These are phyloP conservation scores for Diachasmimorpha longicaudata DNA, from an alignment of 1,140 invertebrate species.

Conservation along the genomic window DNA sequence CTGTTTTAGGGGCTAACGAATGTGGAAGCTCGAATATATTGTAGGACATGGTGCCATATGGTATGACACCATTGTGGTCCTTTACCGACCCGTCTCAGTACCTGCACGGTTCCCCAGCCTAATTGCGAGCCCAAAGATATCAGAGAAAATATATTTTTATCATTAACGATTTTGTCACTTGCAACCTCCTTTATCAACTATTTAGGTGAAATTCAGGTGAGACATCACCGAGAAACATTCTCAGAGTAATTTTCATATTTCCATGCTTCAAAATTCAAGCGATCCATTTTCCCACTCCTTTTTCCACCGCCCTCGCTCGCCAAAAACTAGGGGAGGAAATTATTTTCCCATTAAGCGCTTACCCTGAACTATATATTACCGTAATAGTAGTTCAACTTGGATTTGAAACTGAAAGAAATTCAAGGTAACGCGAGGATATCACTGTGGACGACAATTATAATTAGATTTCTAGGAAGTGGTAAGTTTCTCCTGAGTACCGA, in stretches of 20 bases:
- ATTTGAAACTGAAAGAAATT: background rate
- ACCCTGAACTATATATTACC: background rate
- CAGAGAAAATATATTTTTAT: too few species aligned
- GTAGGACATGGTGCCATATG: too few species aligned
- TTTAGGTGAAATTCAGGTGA: background rate
- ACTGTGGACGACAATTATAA: slow-evolving; percentile 1
- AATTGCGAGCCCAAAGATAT: too few species aligned
- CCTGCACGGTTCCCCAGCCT: too few species aligned
- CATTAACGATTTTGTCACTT: too few species aligned
- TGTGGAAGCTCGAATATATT: too few species aligned
- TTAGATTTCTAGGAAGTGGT: background rate
- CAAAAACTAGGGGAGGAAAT: background rate
- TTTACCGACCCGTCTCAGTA: too few species aligned
- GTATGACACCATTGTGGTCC: too few species aligned
- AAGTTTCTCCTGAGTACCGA: background rate
- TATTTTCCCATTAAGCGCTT: background rate
- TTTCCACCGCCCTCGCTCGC: background rate
- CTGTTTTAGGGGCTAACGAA: background rate
- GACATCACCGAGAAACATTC: background rate
- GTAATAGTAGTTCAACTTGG: background rate
- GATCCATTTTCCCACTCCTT: background rate
- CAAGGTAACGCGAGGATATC: background rate
- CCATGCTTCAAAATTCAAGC: background rate
- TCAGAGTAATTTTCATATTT: background rate
- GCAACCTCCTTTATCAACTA: too few species aligned